These are phyloP conservation scores for Noctua pronuba DNA, from an alignment of 2,888 invertebrate genomes.

Conservation along the genomic window DNA sequence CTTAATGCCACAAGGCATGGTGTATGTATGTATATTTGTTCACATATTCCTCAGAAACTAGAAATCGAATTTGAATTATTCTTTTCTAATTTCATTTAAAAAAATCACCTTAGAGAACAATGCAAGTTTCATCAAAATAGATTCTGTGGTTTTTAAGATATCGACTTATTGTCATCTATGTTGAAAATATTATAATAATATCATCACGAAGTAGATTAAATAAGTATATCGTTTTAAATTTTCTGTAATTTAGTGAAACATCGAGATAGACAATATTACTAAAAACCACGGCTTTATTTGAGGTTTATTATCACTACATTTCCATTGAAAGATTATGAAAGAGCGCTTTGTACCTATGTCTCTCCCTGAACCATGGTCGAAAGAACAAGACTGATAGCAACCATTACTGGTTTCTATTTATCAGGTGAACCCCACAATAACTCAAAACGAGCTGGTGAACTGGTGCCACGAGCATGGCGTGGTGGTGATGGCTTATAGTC, in stretches of 20 bases:
- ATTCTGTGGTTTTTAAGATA: not conserved
- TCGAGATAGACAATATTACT: not conserved
- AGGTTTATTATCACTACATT: not conserved
- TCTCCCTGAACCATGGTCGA: not conserved
- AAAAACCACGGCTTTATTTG: not conserved
- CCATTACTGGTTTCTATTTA: not conserved
- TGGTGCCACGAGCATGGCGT: slow-evolving; percentile 93
- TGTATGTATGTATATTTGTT: not conserved
- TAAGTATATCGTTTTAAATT: not conserved
- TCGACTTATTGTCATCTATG: not conserved
- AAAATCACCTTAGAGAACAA: not conserved
- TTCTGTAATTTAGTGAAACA: not conserved
- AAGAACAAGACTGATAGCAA: not conserved
- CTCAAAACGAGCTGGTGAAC: slow-evolving; percentile 92
- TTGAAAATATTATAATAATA: not conserved
- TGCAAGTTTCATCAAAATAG: not conserved
- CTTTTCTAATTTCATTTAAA: too few species aligned
- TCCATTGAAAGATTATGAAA: not conserved
- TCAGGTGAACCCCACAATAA: slow-evolving; percentile 94
- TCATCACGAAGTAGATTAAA: not conserved
- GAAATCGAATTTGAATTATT: not conserved
- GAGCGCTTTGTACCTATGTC: not conserved
- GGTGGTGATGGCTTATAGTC: slow-evolving; percentile 93
- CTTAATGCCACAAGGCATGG: too few species aligned
- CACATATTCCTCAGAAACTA: not conserved